Evolutionary conservation across 2,113 vertebrate species (phyloP).

Genomic region (Tachysurus vachellii): DNA sequence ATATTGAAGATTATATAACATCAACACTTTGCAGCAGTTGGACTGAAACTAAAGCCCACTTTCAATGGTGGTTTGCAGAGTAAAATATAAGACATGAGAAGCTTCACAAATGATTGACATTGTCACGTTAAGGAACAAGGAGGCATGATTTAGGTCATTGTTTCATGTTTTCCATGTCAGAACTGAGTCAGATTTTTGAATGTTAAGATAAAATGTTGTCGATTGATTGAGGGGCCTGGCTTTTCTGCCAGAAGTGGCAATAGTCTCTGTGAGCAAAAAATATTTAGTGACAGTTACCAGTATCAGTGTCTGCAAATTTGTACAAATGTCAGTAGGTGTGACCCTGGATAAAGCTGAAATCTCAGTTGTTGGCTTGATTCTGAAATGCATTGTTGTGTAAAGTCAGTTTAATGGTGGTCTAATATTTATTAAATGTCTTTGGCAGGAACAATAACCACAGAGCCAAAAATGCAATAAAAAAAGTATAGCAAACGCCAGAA

Average conservation of each 20-base stretch:
- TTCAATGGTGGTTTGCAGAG: constrained; percentile 12
- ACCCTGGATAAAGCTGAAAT: neutral
- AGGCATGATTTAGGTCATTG: neutral
- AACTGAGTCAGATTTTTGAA: neutral
- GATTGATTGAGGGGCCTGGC: neutral
- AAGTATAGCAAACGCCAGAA: neutral
- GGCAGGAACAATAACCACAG: neutral
- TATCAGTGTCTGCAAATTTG: neutral
- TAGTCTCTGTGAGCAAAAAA: neutral
- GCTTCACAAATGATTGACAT: neutral
- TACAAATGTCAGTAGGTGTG: neutral
- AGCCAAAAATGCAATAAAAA: neutral
- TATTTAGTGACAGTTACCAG: neutral
- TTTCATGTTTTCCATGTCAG: neutral
- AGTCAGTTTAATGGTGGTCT: neutral
- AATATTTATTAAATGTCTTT: neutral
- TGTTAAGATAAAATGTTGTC: neutral
- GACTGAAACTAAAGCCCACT: neutral
- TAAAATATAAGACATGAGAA: neutral
- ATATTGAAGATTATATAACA: constrained; percentile 6
- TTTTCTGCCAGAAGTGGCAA: neutral
- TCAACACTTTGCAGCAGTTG: constrained; percentile 2
- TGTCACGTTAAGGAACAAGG: neutral
- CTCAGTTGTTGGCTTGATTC: neutral
- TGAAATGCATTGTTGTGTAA: neutral